phyloP scores from a whole-genome alignment of 2,888 invertebrate species.

The Portevinia maculata region DNA sequence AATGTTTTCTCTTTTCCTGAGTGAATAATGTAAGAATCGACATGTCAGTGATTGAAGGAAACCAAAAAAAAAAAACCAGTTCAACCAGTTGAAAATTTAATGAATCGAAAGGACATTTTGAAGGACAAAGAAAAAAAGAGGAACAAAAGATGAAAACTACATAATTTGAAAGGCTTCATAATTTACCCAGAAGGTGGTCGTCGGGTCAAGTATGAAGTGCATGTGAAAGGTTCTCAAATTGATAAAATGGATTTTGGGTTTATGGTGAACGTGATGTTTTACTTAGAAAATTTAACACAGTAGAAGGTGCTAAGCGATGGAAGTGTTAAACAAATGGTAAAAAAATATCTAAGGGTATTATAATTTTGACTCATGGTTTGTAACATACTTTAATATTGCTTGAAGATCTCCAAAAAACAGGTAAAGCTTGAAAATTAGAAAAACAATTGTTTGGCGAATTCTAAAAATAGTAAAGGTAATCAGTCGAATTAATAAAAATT shows the following conservation, averaged over 20 bases:
- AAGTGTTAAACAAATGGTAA: not conserved
- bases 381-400: too few relatives aligned
- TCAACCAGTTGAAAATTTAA: slow-evolving; percentile 1
- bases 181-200: slow-evolving; percentile 26
- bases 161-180: slow-evolving; percentile 26
- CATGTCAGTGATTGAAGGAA: slow-evolving; percentile 13
- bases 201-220: slow-evolving; percentile 17
- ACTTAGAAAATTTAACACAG: slow-evolving; percentile 5
- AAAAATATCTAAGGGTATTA: too few relatives aligned
- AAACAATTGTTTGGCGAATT: too few relatives aligned
- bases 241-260: not conserved
- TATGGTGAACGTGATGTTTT: not conserved
- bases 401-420: too few relatives aligned
- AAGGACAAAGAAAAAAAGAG: not conserved
- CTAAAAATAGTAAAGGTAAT: too few relatives aligned
- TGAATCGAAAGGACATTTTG: slow-evolving; percentile 9
- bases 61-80: not conserved
- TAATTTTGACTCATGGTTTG: too few relatives aligned
- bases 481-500: too few relatives aligned
- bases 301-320: slow-evolving; percentile 14
- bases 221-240: slow-evolving; percentile 28
- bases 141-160: slow-evolving; percentile 7
- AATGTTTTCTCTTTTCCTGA: slow-evolving; percentile 18
- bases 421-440: too few relatives aligned
- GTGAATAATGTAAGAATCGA: slow-evolving; percentile 18